These are phyloP conservation scores for Channa maculata DNA, from an alignment of 2,113 vertebrate species.

Conservation along the genomic window DNA sequence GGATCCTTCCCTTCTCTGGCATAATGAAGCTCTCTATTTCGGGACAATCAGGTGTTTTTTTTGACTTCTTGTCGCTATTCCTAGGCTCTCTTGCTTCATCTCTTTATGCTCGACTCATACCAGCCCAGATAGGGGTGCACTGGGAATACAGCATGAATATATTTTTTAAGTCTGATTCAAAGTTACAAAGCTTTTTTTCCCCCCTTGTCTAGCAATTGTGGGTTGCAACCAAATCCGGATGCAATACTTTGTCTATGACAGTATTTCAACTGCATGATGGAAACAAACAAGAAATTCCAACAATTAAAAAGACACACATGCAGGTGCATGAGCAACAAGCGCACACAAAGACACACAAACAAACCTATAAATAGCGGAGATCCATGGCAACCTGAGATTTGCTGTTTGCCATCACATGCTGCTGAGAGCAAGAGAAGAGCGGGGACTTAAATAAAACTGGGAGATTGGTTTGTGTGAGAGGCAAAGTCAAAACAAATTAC, in stretches of 20 bases:
- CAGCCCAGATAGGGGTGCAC: slow-evolving; percentile 70
- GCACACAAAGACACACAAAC: slow-evolving; percentile 47
- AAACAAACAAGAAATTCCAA: slow-evolving; percentile 45
- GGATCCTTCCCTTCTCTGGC: slow-evolving; percentile 53
- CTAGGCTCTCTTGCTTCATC: slow-evolving; percentile 45
- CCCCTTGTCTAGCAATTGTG: slow-evolving; percentile 33
- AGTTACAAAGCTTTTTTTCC: slow-evolving; percentile 60
- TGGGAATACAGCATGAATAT: slow-evolving; percentile 75
- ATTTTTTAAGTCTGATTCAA: slow-evolving; percentile 74
- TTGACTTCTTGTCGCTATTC: slow-evolving; percentile 62
- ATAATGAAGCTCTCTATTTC: slow-evolving; percentile 82
- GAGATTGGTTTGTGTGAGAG: slow-evolving; percentile 81
- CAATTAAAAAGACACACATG: slow-evolving; percentile 45
- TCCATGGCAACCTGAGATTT: slow-evolving; percentile 80
- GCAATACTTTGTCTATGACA: slow-evolving; percentile 52
- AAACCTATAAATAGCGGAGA: slow-evolving; percentile 77
- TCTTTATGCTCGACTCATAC: slow-evolving; percentile 61
- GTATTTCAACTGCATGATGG: slow-evolving; percentile 43
- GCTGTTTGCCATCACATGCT: slow-evolving; percentile 75
- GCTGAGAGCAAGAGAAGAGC: slow-evolving; percentile 72
- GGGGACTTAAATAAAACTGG: slow-evolving; percentile 78
- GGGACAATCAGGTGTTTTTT: slow-evolving; percentile 74
- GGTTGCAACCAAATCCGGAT: slow-evolving; percentile 45
- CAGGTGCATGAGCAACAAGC: slow-evolving; percentile 19
- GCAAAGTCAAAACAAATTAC: slow-evolving; percentile 84